phyloP scores from a whole-genome alignment of 2,113 vertebrate species.

The Polypterus senegalus region DNA sequence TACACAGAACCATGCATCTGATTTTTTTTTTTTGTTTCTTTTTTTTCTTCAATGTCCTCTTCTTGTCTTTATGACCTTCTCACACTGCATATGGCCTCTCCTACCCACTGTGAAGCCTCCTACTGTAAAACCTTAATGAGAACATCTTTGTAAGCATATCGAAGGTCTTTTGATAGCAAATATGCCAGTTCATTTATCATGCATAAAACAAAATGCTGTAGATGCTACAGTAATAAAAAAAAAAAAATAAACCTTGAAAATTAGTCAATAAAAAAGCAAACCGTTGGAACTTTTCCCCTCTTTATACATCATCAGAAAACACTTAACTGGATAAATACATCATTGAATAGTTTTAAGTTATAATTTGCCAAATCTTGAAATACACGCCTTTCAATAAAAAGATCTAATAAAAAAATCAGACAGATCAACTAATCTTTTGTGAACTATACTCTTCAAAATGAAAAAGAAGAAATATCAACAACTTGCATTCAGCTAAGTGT shows the following conservation, averaged over 20 bases:
- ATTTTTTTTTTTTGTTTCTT: too few relatives aligned
- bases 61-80: slow-evolving; percentile 19
- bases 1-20: too few relatives aligned
- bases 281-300: too few relatives aligned
- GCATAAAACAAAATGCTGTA: too few relatives aligned
- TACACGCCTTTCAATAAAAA: neutral
- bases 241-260: too few relatives aligned
- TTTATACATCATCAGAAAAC: too few relatives aligned
- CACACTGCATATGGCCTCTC: slow-evolving; percentile 16
- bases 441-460: slow-evolving; percentile 45
- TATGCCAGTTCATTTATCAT: neutral
- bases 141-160: slow-evolving; percentile 13
- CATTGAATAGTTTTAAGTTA: neutral
- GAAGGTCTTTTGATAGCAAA: too few relatives aligned
- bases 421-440: slow-evolving; percentile 81
- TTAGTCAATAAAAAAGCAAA: too few relatives aligned
- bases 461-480: slow-evolving; percentile 53
- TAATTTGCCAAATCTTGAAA: neutral
- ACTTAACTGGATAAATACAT: too few relatives aligned
- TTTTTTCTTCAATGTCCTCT: neutral
- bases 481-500: slow-evolving; percentile 67
- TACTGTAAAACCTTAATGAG: slow-evolving; percentile 19
- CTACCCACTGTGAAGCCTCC: slow-evolving; percentile 16
- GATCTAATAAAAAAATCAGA: slow-evolving; percentile 55
- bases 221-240: too few relatives aligned